Base-by-base conservation (phyloP, 2,797 vertebrate species). In the Xenops minutus region DNA sequence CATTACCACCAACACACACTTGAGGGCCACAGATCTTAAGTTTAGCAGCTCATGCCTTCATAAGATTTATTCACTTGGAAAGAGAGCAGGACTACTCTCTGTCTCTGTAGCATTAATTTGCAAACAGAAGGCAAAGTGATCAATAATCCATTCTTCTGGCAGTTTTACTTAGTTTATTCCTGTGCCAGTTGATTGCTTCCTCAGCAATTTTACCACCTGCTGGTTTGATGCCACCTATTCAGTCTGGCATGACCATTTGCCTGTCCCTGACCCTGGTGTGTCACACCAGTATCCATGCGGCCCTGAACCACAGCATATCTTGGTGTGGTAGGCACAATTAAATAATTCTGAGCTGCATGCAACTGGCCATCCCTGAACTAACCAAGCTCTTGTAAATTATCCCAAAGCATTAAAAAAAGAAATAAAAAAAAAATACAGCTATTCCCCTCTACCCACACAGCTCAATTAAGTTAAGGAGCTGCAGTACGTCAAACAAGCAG, bases 181-280 rank as follows among this genome's bases (percentile, higher is more conserved):
- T 43, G 19, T 59, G 72, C 43, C 76, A 66, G 76, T 21, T 84
- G 59, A 87, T 63, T 5, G 20, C 87, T 95, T 87, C 76, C 61
- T 85, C 79, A 48, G 81, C 52, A 21, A 21, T 88, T 86, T 85
- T 79, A 44, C 92, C 61, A 32, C 63, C 66, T 90, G 58, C 71
- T 61, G 20, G 32, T 75, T 34, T 63, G 71, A 51, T 59, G 68
- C 43, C 77, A 30, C 49, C 49, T 72, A 0, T 32, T 55, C 12
- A 7, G 39, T 3, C n/a, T 66, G 63, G 22, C 51, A 9, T 0
- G 10, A 34, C 15, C 4, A 1, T 1, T 16, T 0, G 0, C 36
- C 34, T 51, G 46, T 58, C 46, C 55, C 59, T 58, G 46, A 32
- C 16, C 21, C 36, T 1, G 2, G 17, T 1, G 24, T 76, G 48